Evolutionary conservation across 2,888 invertebrate species (phyloP), one percentile per base, ranked within the genome.

Genomic region (Zele albiditarsus): DNA sequence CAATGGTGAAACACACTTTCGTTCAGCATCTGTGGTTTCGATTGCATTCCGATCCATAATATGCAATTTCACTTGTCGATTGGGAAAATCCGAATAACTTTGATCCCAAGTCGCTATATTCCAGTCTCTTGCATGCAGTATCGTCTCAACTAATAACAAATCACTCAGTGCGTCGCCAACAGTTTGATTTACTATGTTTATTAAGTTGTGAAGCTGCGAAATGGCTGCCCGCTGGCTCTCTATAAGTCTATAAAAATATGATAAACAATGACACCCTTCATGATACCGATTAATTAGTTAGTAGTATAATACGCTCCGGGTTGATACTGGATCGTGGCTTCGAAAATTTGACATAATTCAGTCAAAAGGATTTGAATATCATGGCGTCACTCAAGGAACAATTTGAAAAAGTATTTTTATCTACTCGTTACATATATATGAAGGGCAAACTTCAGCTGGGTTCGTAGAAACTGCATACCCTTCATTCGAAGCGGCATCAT

Each of bases 131-230:
- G 94, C 92, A 82, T 94, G 93, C 28, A 99, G 91, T 69, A 98
- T 95, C 0, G 95, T 94, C 90, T 99, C 99, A 0, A 99, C 98
- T 5, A 98, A 89, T 75, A 99, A 91, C 92, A 99, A 92, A 87
- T 99, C 99, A 0, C 98, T 97, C 71, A 99, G 94, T 3, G 99
- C 99, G 91, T 99, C 99, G 0, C 99, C 99, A 0, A 99, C 97
- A 0, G 96, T 95, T 90, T 98, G 97, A 89, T 98, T 98, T 16
- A 97, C 96, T 83, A 98, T 91, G 88, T 97, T 94, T 77, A 97
- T 94, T 71, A 96, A 90, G 80, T 92, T 91, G 2, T 92, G 87
- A 12, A 98, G 90, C 27, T 92, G 92, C 46, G 91, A 89, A 0
- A 95, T 94, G 1, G 94, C 92, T 67, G 58, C 12, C 71, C 75